Evolutionary conservation across 2,888 invertebrate species (phyloP).

Genomic region (Clunio marinus): DNA sequence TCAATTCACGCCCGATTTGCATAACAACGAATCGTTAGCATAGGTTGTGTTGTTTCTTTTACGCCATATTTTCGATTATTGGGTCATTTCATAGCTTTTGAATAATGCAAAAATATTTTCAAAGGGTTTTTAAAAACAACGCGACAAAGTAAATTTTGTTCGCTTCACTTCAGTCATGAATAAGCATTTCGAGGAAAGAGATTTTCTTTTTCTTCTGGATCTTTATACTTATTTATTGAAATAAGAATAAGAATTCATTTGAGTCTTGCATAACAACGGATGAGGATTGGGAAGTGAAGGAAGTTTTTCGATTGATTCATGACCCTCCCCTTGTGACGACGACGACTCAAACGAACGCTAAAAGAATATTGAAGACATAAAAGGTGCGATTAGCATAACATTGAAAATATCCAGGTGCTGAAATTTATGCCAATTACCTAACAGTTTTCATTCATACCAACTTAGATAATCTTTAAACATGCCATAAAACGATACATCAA

Average conservation of each 20-base stretch:
- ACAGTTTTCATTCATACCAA: background rate
- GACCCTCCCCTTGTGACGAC: constrained; percentile 3
- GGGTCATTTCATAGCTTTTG: background rate
- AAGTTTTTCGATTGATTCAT: no score
- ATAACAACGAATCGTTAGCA: no score
- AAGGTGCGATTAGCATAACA: constrained; percentile 17
- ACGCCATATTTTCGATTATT: background rate
- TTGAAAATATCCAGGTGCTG: constrained; percentile 5
- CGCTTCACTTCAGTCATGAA: no score
- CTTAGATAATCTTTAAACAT: no score
- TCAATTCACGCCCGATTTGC: background rate
- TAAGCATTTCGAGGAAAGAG: no score
- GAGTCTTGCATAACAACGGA: no score
- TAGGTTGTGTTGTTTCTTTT: background rate
- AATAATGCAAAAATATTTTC: constrained; percentile 1
- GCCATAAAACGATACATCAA: background rate
- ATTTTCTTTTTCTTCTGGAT: no score
- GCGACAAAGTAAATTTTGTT: no score
- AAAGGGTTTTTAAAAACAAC: no score
- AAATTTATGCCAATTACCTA: background rate
- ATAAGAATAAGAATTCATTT: no score
- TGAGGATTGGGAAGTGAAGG: no score
- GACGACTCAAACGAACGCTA: background rate
- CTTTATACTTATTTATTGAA: no score
- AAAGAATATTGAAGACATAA: background rate